A percentile compares a stretch with the other conserved stretches of the same genome.
Conservation (phyloP, 2,113 vertebrate genomes). For the Aplodontia rufa region DNA sequence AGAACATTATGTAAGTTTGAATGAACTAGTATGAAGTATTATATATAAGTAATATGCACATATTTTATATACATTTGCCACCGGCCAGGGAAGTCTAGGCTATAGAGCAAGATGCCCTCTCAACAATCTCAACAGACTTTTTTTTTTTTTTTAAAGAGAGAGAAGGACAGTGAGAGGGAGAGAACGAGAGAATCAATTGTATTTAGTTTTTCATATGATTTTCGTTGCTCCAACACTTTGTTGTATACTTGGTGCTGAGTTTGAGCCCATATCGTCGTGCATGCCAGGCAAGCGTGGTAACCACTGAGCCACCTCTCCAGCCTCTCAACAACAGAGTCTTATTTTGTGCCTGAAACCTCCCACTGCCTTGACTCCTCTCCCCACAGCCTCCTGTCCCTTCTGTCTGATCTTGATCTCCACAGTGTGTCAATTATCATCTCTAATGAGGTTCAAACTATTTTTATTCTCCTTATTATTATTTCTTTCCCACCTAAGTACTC, state of each 20-base stretch:
- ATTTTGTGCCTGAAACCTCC: not conserved
- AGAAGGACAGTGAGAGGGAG: no score
- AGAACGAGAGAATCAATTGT: no score
- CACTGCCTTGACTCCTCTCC: not conserved
- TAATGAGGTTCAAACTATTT: not conserved
- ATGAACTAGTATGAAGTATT: not conserved
- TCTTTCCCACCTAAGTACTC: not conserved
- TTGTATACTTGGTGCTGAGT: no score
- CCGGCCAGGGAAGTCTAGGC: no score
- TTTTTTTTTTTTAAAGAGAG: no score
- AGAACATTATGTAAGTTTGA: not conserved
- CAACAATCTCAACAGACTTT: no score
- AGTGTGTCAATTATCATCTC: not conserved
- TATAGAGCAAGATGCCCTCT: not conserved
- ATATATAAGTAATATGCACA: not conserved
- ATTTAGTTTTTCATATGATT: no score
- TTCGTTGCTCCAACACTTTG: no score
- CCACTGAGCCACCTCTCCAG: no score
- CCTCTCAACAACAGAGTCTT: not conserved
- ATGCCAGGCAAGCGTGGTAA: no score
- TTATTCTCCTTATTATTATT: not conserved
- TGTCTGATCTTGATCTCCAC: not conserved
- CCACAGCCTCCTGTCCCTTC: not conserved
- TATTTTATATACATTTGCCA: not conserved
- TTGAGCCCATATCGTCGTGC: no score